phyloP scores from a whole-genome alignment of 1,140 invertebrate genomes.

The Drosophila trapezifrons region DNA sequence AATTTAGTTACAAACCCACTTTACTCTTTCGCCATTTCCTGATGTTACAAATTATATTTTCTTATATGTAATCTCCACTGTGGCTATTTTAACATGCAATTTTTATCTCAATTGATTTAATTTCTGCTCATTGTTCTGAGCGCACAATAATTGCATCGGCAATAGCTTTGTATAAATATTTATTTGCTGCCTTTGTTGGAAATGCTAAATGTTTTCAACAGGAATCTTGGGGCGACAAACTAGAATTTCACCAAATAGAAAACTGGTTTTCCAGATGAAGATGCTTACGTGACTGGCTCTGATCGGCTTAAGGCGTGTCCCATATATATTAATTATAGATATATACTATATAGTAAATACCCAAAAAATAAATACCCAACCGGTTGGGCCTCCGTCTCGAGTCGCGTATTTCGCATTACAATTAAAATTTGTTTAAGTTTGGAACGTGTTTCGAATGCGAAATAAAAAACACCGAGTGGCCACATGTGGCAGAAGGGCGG shows the following conservation, averaged over 20 bases:
- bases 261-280: constrained; percentile 68
- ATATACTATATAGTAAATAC: constrained; percentile 59
- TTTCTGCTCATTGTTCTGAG: constrained; percentile 55
- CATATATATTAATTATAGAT: constrained; percentile 57
- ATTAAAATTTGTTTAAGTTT: constrained; percentile 69
- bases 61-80: constrained; percentile 18
- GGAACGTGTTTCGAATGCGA: constrained; percentile 75
- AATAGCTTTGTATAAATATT: constrained; percentile 55
- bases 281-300: constrained; percentile 68
- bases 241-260: constrained; percentile 76
- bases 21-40: constrained; percentile 1
- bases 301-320: constrained; percentile 64
- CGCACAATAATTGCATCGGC: constrained; percentile 64
- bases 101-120: constrained; percentile 69
- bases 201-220: constrained; percentile 65
- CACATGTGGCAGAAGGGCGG: constrained; percentile 65
- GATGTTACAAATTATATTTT: neutral
- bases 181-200: constrained; percentile 43
- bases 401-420: constrained; percentile 70
- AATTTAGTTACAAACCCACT: constrained; percentile 13
- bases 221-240: constrained; percentile 51
- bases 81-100: constrained; percentile 18
- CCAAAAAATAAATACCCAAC: constrained; percentile 48
- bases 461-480: constrained; percentile 22
- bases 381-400: constrained; percentile 18